Evolutionary conservation across 2,113 vertebrate genomes (phyloP), one percentile per base, ranked within the genome.

Genomic region (Vidua macroura): DNA sequence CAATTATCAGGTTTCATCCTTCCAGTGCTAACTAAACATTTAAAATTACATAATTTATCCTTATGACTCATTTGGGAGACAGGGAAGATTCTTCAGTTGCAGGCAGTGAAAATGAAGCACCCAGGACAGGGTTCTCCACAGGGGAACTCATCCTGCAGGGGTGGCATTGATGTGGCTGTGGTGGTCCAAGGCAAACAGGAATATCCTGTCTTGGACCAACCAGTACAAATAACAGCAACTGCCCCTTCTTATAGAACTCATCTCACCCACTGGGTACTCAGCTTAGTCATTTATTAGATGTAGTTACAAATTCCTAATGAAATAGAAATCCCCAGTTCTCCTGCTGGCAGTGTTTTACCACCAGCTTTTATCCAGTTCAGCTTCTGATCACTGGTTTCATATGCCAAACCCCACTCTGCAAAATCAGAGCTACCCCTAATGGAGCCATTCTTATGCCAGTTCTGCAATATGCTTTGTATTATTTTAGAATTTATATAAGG

Each of bases 21-120:
- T 94, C 60, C 85, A 90, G 31, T 37, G 44, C 80, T 96, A 90
- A 95, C 79, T 48, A 83, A 94, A 80, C 44, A 60, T 81, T 90
- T 72, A 56, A 83, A 94, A 93, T 87, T 39, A 84, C 44, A 48
- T 84, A 37, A 86, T 91, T 89, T 85, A 88, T 85, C 52, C 51
- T 90, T 53, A 84, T 92, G 75, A 91, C 46, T 94, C 87, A 83
- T 70, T 63, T 81, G 88, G 63, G 59, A 95, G 75, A 90, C 9
- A 4, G 56, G 27, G 66, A 76, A 68, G 41, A 73, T 89, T 88
- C 73, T 58, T 72, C 37, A 44, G 53, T 46, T 70, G 79, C 79
- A 44, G 56, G 59, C 41, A 35, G 60, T 72, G 85, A 79, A 82
- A 92, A 68, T 30, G 20, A 82, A 89, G 58, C 41, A 15, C 21